Conservation (phyloP, 2,888 invertebrate genomes). For the Coelopa pilipes region DNA sequence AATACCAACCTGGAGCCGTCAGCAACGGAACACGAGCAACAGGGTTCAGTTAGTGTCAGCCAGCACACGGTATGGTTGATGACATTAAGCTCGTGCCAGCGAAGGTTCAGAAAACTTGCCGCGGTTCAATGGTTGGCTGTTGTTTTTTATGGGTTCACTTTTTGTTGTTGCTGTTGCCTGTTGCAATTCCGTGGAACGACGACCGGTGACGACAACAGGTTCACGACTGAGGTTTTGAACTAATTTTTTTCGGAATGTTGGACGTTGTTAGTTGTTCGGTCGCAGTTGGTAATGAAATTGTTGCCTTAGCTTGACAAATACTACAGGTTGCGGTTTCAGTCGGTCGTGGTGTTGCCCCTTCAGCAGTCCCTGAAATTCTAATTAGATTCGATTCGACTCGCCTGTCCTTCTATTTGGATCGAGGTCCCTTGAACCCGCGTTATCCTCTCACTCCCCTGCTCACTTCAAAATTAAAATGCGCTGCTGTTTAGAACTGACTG, state of each 20-base stretch:
- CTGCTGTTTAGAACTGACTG: neutral
- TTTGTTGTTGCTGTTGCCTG: neutral
- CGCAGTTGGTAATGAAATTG: neutral
- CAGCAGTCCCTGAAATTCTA: neutral
- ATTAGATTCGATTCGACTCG: too few relatives aligned
- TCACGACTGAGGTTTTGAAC: conserved; percentile 6
- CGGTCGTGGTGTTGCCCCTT: neutral
- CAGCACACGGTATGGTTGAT: conserved; percentile 8
- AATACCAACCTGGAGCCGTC: neutral
- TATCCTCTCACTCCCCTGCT: neutral
- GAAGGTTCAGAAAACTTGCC: neutral
- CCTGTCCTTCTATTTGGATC: too few relatives aligned
- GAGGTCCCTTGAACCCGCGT: too few relatives aligned
- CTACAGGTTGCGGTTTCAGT: neutral
- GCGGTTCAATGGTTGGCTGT: neutral
- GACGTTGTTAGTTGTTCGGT: neutral
- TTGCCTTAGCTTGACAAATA: neutral
- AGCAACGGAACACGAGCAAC: neutral
- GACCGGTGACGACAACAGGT: neutral
- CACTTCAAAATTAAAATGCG: neutral
- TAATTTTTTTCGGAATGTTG: conserved; percentile 11
- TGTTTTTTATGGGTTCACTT: neutral
- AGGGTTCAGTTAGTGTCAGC: conserved; percentile 25
- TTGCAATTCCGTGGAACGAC: conserved; percentile 24
- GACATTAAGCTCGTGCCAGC: conserved; percentile 31